Base-by-base conservation (phyloP, 2,797 vertebrate genomes). In the Semaprochilodus insignis region DNA sequence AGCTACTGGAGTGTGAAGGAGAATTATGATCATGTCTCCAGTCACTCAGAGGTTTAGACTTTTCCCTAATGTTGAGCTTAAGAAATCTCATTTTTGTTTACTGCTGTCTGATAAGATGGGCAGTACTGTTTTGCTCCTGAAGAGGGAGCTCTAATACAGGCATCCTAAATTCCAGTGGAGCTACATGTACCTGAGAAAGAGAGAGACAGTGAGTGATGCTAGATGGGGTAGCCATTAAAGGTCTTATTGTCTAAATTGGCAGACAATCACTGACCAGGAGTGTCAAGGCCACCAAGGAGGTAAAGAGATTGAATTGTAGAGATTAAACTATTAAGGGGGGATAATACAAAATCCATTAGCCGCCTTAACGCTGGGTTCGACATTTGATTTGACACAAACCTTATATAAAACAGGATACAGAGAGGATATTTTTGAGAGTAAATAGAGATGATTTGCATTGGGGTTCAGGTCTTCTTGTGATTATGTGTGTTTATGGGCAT, bases 121-220 rank as follows among this genome's bases (percentile, higher is more conserved):
- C 62, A 70, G 60, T 80, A 7, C 76, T 5, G 71, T n/a, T 51
- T 59, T 63, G 54, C 36, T 91, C 95, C 97, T 96, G 95, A 94
- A 94, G 96, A 95, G 95, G 95, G 95, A 90, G 92, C 95, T 97
- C 95, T 94, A 94, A 94, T 95, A 96, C 97, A 94, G 96, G 90
- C 94, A 88, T 84, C 74, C 85, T 81, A 71, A 21, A 66, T 65
- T 82, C 71, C 52, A 36, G 17, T 44, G 48, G 2, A 23, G 2
- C 36, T 76, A 11, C 8, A n/a, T 71, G 52, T 6, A 76, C 48
- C 69, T 80, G 60, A 62, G 23, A 48, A 13, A 40, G 23, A 27
- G 17, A 67, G 23, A 51, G 36, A 52, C 21, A 69, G 23, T 40
- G 23, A 19, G 14, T 2, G 77, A 69, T 19, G 66, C 74, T 21